Conservation (phyloP, 2,113 vertebrate genomes). For the Mixornis gularis region DNA sequence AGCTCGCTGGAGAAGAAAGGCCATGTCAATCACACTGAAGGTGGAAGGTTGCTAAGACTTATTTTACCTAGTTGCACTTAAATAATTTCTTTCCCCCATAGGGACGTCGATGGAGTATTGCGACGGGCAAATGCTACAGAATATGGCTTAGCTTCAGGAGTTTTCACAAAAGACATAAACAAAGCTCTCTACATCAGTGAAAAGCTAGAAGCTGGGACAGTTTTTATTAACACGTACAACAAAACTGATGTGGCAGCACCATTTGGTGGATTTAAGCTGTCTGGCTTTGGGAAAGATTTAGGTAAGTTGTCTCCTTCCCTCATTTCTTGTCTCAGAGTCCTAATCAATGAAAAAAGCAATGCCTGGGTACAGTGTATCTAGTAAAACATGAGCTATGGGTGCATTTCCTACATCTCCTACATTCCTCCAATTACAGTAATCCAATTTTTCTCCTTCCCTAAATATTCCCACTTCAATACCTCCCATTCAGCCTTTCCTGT, state of each 20-base stretch:
- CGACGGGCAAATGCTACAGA: constrained; percentile 88
- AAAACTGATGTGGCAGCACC: constrained; percentile 95
- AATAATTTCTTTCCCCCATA: constrained; percentile 29
- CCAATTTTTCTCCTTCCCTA: background rate
- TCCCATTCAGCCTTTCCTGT: background rate
- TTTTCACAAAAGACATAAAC: constrained; percentile 92
- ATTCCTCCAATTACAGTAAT: background rate
- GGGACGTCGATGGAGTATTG: constrained; percentile 89
- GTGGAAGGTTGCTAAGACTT: background rate
- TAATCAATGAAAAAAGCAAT: background rate
- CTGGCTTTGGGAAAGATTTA: constrained; percentile 96
- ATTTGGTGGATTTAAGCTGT: constrained; percentile 95
- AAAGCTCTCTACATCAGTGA: constrained; percentile 96
- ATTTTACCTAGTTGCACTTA: background rate
- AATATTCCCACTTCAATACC: background rate
- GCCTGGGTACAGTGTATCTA: background rate
- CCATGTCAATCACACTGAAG: background rate
- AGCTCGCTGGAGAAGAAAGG: background rate
- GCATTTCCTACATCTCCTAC: background rate
- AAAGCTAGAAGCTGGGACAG: constrained; percentile 90
- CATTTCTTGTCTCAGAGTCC: background rate
- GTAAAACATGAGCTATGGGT: background rate
- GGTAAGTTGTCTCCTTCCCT: constrained; percentile 66
- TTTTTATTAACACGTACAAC: constrained; percentile 97
- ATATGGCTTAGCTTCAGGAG: constrained; percentile 92